Base-by-base conservation (phyloP, 1,140 invertebrate species). In the Heliconius nattereri region DNA sequence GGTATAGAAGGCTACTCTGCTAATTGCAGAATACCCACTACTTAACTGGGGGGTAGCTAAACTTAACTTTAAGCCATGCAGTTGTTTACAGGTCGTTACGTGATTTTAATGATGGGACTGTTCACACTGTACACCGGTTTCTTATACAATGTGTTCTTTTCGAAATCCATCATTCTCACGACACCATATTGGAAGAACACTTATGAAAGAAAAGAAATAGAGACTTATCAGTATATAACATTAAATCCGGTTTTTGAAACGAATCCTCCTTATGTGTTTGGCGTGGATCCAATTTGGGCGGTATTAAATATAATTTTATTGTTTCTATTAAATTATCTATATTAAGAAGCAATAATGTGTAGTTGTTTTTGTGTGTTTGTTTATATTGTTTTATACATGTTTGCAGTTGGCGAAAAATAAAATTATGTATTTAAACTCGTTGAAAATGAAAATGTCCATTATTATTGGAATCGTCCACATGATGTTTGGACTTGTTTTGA, bases 371-470 rank as follows among this genome's bases (percentile, higher is more conserved):
- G 9, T 57, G 20, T 23, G 7, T 57, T n/a, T 20, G 40, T 54
- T n/a, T n/a, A n/a, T 54, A 20, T 54, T 8, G 20, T 54, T 8
- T 54, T n/a, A 23, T 57, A 23, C 23, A 2, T 66, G 26, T 66
- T 97, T 97, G 89, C 95, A 96, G 95, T 80, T 98, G 35, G 95
- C 98, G 0, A 94, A 95, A 75, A 99, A 99, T 94, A 99, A 98
- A 94, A 98, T 99, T 78, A 96, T 97, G 73, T 98, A 98, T 90
- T 95, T 98, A 20, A 99, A 99, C 94, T 98, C 98, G 0, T 97
- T 97, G 88, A 99, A 99, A 95, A 99, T 99, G 98, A 99, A 99
- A 92, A 91, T 98, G 71, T 98, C 98, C 2, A 97, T 99, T 54
- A 98, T 99, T 82, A 95, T 99, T 86, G 98, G 98, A 16, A 97